Percentiles rank a stretch among this genome's conserved stretches.
Evolutionary conservation across 2,113 vertebrate species (phyloP).

Genomic region (Morone saxatilis): DNA sequence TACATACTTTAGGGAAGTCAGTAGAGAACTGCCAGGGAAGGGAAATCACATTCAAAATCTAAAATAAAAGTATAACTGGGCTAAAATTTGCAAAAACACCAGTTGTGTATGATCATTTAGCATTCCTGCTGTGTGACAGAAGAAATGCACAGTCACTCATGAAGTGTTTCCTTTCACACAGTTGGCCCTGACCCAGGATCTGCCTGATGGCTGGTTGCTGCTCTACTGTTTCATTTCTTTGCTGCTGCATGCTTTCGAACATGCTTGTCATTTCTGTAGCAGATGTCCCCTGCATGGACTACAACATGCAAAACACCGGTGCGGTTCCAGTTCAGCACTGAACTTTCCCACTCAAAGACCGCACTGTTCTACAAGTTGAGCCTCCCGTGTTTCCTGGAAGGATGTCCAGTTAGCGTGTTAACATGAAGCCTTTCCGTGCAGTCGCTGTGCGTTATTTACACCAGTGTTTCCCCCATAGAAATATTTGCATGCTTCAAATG

Average conservation of each 20-base stretch:
- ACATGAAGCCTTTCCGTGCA: not conserved
- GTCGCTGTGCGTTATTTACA: conserved; percentile 11
- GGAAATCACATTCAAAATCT: not conserved
- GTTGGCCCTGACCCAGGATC: not conserved
- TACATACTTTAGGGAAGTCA: too few species aligned
- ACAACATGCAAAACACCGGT: not conserved
- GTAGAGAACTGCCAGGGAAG: not conserved
- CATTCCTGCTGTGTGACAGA: not conserved
- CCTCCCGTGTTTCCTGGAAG: conserved; percentile 1
- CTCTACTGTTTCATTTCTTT: not conserved
- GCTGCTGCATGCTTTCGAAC: not conserved
- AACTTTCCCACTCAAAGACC: not conserved
- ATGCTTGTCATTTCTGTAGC: not conserved
- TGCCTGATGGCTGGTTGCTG: not conserved
- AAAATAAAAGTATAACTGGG: too few species aligned
- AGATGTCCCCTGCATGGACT: not conserved
- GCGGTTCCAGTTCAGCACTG: too few species aligned
- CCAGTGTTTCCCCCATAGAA: conserved; percentile 1
- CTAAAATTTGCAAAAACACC: not conserved
- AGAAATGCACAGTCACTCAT: not conserved
- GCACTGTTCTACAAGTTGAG: too few species aligned
- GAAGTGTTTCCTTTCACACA: not conserved
- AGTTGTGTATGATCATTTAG: not conserved
- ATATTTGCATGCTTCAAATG: conserved; percentile 20
- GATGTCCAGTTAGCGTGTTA: conserved; percentile 21